Evolutionary conservation across 2,888 invertebrate genomes (phyloP).

Genomic region (Coenonympha arcania): DNA sequence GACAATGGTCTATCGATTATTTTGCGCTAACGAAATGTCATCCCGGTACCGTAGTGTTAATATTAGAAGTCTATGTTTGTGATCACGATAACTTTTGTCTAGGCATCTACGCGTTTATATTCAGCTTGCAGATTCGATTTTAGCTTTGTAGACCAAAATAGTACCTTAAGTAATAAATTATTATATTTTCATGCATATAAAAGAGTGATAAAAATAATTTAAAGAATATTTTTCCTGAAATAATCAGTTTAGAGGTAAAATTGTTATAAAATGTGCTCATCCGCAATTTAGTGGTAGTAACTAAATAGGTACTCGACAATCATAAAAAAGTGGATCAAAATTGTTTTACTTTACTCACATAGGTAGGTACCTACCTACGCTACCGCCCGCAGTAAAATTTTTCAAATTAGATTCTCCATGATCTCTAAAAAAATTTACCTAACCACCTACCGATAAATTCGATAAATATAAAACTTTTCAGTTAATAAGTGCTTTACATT

Average conservation of each 20-base stretch:
- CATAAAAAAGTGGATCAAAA: no score
- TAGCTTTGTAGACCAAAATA: slow-evolving; percentile 67
- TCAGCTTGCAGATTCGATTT: slow-evolving; percentile 62
- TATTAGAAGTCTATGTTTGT: slow-evolving; percentile 73
- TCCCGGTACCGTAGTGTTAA: slow-evolving; percentile 71
- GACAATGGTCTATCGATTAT: slow-evolving; percentile 75
- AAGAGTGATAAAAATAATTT: not conserved
- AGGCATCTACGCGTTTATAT: slow-evolving; percentile 72
- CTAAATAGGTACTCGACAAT: no score
- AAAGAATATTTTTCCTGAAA: slow-evolving; percentile 2
- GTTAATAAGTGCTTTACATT: slow-evolving; percentile 3
- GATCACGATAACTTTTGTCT: slow-evolving; percentile 69
- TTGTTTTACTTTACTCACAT: no score
- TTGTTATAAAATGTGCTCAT: not conserved
- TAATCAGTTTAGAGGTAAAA: not conserved
- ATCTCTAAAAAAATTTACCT: no score
- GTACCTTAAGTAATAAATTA: slow-evolving; percentile 37
- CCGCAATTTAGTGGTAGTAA: not conserved
- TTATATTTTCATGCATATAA: not conserved
- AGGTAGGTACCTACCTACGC: no score
- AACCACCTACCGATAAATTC: not conserved
- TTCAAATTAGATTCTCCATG: no score
- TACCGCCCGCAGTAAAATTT: no score
- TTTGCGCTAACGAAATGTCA: slow-evolving; percentile 74
- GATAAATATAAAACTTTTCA: not conserved